These are phyloP conservation scores for Charanyca ferruginea DNA, from an alignment of 2,888 invertebrate species.

Conservation along the genomic window DNA sequence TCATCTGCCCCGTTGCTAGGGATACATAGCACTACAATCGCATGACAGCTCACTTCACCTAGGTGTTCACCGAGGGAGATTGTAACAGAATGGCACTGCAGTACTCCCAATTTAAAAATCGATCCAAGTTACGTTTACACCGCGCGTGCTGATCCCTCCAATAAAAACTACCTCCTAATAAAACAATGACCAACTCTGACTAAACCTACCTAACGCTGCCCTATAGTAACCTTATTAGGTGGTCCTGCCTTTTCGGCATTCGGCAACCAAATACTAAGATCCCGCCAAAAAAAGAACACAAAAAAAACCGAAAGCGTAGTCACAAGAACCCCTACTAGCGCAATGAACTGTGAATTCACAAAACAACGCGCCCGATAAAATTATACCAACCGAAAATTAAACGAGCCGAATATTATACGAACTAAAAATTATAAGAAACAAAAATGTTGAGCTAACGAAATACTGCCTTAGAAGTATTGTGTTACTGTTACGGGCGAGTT, in stretches of 20 bases:
- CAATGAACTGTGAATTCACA: constrained; percentile 75
- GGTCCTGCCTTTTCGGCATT: constrained; percentile 63
- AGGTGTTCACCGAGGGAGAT: no score
- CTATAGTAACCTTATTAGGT: constrained; percentile 57
- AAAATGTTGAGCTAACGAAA: constrained; percentile 54
- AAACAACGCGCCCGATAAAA: constrained; percentile 75
- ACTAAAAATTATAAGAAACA: constrained; percentile 42
- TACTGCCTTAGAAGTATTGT: constrained; percentile 62
- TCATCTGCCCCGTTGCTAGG: no score
- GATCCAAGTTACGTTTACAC: not conserved
- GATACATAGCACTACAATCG: no score
- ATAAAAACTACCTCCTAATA: not conserved
- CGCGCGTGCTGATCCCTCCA: not conserved
- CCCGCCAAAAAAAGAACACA: constrained; percentile 50
- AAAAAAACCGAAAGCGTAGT: constrained; percentile 65
- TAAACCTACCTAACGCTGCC: not conserved
- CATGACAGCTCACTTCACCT: no score
- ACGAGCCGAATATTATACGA: constrained; percentile 57
- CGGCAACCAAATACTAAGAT: constrained; percentile 61
- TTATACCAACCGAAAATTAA: constrained; percentile 55
- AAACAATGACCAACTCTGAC: constrained; percentile 20
- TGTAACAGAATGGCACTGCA: no score
- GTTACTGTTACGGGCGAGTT: constrained; percentile 60
- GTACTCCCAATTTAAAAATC: not conserved
- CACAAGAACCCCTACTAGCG: constrained; percentile 73